These are phyloP conservation scores for Leucopsar rothschildi DNA, from an alignment of 2,113 vertebrate genomes.

Conservation along the genomic window DNA sequence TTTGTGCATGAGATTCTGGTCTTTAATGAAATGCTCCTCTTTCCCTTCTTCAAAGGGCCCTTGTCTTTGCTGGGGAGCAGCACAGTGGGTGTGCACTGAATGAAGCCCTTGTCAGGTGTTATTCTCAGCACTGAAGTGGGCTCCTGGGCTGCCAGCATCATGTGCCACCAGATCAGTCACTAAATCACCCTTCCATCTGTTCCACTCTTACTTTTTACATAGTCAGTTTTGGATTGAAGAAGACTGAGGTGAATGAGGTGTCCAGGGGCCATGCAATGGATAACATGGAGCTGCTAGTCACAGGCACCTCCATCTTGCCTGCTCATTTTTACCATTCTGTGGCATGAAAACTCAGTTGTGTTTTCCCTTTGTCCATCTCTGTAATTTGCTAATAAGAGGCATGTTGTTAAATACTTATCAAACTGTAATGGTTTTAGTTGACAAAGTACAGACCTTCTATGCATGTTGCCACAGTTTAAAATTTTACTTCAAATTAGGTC, in stretches of 20 bases:
- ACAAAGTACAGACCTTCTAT: not conserved
- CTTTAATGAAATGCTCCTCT: not conserved
- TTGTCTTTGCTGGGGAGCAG: not conserved
- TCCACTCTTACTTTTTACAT: not conserved
- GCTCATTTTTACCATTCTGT: rapidly evolving
- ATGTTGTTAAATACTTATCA: not conserved
- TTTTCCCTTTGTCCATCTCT: not conserved
- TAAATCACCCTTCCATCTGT: not conserved
- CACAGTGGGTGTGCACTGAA: not conserved
- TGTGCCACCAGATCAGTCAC: rapidly evolving
- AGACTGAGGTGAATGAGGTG: not conserved
- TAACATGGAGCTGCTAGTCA: not conserved
- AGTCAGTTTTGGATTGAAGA: not conserved
- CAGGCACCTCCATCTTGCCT: not conserved
- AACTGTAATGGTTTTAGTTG: not conserved
- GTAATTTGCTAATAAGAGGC: not conserved
- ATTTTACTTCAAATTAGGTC: not conserved
- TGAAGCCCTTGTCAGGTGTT: not conserved
- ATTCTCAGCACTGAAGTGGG: not conserved
- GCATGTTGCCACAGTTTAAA: rapidly evolving
- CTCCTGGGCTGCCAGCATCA: not conserved
- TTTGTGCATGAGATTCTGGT: not conserved
- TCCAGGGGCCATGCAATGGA: not conserved
- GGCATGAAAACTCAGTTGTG: rapidly evolving
- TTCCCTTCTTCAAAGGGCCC: not conserved